These are phyloP conservation scores for Sphyrna mokarran DNA, from an alignment of 2,113 vertebrate species.

Conservation along the genomic window DNA sequence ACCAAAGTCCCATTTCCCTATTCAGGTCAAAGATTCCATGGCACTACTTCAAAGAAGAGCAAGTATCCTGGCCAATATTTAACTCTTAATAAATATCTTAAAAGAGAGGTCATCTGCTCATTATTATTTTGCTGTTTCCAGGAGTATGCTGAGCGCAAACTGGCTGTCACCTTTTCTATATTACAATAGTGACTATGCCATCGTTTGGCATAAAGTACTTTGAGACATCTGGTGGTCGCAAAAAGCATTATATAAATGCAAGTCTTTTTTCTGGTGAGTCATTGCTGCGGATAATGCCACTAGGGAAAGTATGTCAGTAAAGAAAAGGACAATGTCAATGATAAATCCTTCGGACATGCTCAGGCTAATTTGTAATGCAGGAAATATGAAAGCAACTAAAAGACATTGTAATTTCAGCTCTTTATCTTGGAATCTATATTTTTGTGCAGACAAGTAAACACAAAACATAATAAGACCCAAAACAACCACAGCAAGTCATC, in stretches of 20 bases:
- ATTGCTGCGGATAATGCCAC: no score
- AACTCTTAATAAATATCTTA: background rate
- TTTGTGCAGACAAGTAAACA: background rate
- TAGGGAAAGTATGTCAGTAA: no score
- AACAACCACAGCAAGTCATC: background rate
- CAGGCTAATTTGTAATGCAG: background rate
- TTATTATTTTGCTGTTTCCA: background rate
- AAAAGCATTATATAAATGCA: no score
- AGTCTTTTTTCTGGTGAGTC: no score
- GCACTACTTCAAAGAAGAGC: background rate
- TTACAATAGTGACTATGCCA: background rate
- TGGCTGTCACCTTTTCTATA: background rate
- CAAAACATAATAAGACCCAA: background rate
- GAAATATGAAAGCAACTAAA: background rate
- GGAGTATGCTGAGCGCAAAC: background rate
- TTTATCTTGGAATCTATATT: background rate
- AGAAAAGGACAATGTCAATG: background rate
- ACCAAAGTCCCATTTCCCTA: background rate
- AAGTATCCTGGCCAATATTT: background rate
- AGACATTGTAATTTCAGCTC: background rate
- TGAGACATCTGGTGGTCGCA: no score
- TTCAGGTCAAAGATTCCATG: background rate
- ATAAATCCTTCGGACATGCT: background rate
- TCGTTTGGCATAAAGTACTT: no score
- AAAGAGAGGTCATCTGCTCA: background rate